Conservation (phyloP, 2,113 vertebrate genomes). For the Synodontis membranacea region DNA sequence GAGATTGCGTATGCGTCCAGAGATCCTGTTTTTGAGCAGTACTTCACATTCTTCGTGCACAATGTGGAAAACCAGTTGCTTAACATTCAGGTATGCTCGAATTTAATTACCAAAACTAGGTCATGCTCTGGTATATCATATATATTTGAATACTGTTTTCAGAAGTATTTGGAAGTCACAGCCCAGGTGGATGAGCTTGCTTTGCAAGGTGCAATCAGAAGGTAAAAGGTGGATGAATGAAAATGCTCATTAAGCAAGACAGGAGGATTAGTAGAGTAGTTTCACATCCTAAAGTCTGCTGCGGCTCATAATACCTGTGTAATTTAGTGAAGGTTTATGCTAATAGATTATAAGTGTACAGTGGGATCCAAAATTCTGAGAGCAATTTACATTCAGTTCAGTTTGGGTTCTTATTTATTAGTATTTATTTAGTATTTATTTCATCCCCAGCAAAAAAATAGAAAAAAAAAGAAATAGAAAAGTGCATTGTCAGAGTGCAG, state of each 20-base stretch:
- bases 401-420: too few species aligned
- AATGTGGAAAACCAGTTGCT: conserved; percentile 79
- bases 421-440: too few species aligned
- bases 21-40: conserved; percentile 89
- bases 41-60: conserved; percentile 91
- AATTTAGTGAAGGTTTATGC: neutral
- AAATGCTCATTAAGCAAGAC: neutral
- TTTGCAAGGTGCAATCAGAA: neutral
- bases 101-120: neutral
- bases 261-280: neutral
- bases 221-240: neutral
- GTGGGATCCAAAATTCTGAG: too few species aligned
- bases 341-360: too few species aligned
- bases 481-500: too few species aligned
- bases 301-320: too few species aligned
- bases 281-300: neutral
- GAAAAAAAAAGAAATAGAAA: neutral
- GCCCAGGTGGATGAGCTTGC: neutral
- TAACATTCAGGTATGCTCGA: conserved; percentile 77
- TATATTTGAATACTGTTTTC: neutral
- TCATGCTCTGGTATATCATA: neutral
- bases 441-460: neutral
- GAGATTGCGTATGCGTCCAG: conserved; percentile 81
- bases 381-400: too few species aligned
- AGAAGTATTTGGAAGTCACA: neutral